Evolutionary conservation across 2,888 invertebrate species (phyloP), one percentile per base, ranked within the genome.

Genomic region (Frankliniella intonsa): DNA sequence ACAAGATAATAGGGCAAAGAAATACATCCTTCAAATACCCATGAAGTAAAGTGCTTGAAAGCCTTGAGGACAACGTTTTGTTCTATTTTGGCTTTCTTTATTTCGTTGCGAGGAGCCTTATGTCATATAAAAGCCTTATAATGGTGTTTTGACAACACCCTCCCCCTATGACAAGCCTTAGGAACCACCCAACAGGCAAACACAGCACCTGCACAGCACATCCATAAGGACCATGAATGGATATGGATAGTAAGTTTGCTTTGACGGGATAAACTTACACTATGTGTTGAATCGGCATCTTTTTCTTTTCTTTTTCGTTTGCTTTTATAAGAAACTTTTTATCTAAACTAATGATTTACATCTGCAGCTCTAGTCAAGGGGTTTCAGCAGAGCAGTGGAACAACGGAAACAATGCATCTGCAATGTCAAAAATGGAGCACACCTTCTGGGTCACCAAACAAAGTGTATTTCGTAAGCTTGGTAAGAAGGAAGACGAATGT

Each of bases 401-500:
- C 69, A 76, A 22, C 10, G 12, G 25, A 22, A 76, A 25, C 25
- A 25, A 76, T 76, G 14, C 62, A 62, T 90, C 90, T 27, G 86
- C 90, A 11, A 87, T 91, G 14, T 88, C 89, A 25, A 92, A 92
- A 87, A 94, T 98, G 93, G 96, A 97, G 88, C 96, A 98, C 89
- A 97, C 97, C 85, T 99, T 96, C 89, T 99, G 98, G 98, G 95
- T 98, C 82, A 98, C 99, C 11, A 99, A 98, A 88, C 98, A 98
- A 89, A 94, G 95, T 83, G 94, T 99, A 80, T 92, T 96, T 85
- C 92, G 96, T 86, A 98, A 97, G 89, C 90, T 99, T 81, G 98
- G 98, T 55, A 95, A 95, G 86, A 98, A 98, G 90, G 98, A 99
- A 89, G 99, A 99, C 88, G 97, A 97, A 85, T 97, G 97, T 89